Base-by-base conservation (phyloP, 2,113 vertebrate genomes). In the Machaerirhynchus nigripectus region DNA sequence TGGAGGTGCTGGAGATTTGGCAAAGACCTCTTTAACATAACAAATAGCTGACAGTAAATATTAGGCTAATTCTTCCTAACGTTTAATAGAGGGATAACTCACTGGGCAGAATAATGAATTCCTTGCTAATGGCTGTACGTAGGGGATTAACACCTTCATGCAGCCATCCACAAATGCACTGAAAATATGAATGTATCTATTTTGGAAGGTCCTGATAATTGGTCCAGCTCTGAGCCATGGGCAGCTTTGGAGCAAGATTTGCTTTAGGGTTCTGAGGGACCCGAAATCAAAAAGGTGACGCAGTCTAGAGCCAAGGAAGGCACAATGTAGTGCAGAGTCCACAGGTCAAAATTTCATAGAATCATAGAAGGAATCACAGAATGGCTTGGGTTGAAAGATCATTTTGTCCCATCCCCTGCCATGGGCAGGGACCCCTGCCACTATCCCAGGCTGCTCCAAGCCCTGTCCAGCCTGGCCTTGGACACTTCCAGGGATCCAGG, bases 21-120 rank as follows among this genome's bases (percentile, higher is more conserved):
- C 94, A 97, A 97, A 96, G 89, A 78, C 37, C 65, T 96, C 87
- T 95, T 95, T 87, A 95, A 87, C 81, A 55, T 95, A 95, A 94
- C 84, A 95, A 97, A 97, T 95, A 93, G 88, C 88, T 93, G 79
- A 84, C 84, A 90, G 84, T 91, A 97, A 97, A 96, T 97, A 96
- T 96, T 92, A 96, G 46, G 53, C 83, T 96, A 95, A 95, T 96
- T 97, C 93, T 91, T 97, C 89, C 87, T 55, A 95, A 81, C 15
- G 0, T 94, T 96, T 96, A 95, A 96, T 96, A 91, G 83, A 71
- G 75, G 90, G 96, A 97, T 97, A 95, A 97, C 78, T 93, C 89
- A 96, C 81, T 89, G 87, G 95, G 88, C 81, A 91, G 80, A 95
- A 95, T 95, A 95, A 95, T 94, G 92, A 95, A 96, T 92, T 94